Conservation (phyloP, 2,113 vertebrate species). For the Hemiscyllium ocellatum region DNA sequence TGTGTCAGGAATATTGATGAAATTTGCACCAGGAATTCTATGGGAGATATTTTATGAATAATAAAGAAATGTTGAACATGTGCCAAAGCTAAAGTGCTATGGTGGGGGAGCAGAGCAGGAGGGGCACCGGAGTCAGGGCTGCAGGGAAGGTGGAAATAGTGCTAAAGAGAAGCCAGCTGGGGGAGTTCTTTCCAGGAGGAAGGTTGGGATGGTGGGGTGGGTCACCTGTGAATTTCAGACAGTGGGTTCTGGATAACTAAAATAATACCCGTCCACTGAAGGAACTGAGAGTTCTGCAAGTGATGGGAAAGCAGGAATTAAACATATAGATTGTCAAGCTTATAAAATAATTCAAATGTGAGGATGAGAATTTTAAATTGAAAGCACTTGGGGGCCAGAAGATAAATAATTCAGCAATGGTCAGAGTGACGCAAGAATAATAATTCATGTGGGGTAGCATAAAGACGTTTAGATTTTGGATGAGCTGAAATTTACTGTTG, state of each 20-base stretch:
- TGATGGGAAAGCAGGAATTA: neutral
- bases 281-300: neutral
- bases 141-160: neutral
- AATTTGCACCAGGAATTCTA: neutral
- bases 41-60: neutral
- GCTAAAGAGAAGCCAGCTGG: no score
- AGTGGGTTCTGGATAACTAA: neutral
- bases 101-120: neutral
- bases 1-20: neutral
- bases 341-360: neutral
- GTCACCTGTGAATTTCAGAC: neutral
- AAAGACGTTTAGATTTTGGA: no score
- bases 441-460: no score
- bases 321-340: neutral
- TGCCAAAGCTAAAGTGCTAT: neutral
- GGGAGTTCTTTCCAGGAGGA: neutral
- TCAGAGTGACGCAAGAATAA: no score
- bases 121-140: neutral
- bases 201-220: neutral
- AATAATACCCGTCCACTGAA: neutral
- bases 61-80: no score
- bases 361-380: conserved; percentile 6
- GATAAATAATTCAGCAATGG: neutral
- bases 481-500: no score
- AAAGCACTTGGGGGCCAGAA: neutral